These are phyloP conservation scores for Eremobia ochroleuca DNA, from an alignment of 2,888 invertebrate genomes.

Conservation along the genomic window DNA sequence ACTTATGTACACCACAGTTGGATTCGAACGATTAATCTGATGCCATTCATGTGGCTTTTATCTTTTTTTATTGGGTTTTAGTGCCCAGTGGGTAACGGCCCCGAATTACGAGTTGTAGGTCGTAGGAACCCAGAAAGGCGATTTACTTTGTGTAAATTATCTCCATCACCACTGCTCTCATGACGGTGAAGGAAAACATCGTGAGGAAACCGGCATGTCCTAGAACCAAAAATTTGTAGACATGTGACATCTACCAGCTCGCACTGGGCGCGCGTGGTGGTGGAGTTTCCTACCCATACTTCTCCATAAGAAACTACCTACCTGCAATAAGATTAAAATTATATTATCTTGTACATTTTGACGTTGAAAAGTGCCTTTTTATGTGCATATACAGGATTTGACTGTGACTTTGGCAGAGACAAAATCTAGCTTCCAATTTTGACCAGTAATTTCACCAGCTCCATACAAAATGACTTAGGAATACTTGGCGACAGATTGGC, in stretches of 20 bases:
- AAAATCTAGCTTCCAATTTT: background rate
- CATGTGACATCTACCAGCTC: background rate
- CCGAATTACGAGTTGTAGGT: background rate
- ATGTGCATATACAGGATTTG: background rate
- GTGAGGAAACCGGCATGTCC: background rate
- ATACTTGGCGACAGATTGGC: conserved; percentile 38
- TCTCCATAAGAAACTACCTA: background rate
- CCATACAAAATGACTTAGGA: background rate
- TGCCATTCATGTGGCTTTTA: conserved; percentile 29
- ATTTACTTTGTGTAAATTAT: background rate
- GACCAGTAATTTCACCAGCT: background rate
- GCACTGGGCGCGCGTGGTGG: background rate
- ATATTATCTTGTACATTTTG: background rate
- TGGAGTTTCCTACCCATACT: background rate
- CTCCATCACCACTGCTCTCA: background rate
- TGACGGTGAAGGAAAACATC: background rate
- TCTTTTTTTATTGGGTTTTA: conserved; percentile 8
- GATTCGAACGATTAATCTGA: conserved; percentile 46
- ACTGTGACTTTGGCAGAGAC: background rate
- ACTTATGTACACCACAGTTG: conserved; percentile 35
- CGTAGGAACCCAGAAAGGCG: background rate
- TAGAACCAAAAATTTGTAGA: background rate
- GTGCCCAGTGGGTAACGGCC: background rate
- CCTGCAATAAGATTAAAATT: background rate
- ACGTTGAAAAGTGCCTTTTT: too few species aligned